phyloP scores from a whole-genome alignment of 2,888 invertebrate genomes.

The Lottia gigantea region DNA sequence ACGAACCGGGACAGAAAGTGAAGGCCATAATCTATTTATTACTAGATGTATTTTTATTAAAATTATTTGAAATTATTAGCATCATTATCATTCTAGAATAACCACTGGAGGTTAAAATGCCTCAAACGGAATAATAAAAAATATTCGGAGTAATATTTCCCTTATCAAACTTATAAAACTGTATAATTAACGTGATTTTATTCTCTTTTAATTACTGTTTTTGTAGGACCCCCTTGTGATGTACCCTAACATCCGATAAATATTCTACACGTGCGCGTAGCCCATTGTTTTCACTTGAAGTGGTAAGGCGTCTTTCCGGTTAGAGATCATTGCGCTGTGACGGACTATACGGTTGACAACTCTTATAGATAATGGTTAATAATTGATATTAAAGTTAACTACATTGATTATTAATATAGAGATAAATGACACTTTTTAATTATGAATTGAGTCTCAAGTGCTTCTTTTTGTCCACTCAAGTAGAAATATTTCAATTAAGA shows the following conservation, averaged over 20 bases:
- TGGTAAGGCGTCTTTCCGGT: slow-evolving; percentile 4
- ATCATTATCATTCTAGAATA: too few relatives aligned
- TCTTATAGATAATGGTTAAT: too few relatives aligned
- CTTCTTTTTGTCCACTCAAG: neutral
- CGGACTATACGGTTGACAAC: neutral
- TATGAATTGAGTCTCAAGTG: neutral
- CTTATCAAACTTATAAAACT: too few relatives aligned
- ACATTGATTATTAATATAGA: slow-evolving; percentile 2
- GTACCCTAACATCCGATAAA: neutral
- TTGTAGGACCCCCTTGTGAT: neutral
- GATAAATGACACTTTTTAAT: neutral
- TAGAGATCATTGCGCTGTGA: slow-evolving; percentile 3
- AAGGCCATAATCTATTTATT: too few relatives aligned
- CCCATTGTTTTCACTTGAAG: neutral
- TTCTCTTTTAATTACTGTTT: neutral
- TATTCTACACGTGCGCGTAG: neutral
- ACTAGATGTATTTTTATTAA: too few relatives aligned
- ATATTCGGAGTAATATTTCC: too few relatives aligned
- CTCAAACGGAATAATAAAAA: too few relatives aligned
- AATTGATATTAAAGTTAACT: neutral
- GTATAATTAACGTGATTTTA: too few relatives aligned
- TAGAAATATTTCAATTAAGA: too few relatives aligned
- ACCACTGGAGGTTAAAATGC: too few relatives aligned
- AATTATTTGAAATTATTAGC: too few relatives aligned
- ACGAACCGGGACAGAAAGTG: too few relatives aligned